Percentiles rank a stretch among this genome's conserved stretches.
Conservation (phyloP, 2,888 invertebrate genomes). For the Fragum sueziense region DNA sequence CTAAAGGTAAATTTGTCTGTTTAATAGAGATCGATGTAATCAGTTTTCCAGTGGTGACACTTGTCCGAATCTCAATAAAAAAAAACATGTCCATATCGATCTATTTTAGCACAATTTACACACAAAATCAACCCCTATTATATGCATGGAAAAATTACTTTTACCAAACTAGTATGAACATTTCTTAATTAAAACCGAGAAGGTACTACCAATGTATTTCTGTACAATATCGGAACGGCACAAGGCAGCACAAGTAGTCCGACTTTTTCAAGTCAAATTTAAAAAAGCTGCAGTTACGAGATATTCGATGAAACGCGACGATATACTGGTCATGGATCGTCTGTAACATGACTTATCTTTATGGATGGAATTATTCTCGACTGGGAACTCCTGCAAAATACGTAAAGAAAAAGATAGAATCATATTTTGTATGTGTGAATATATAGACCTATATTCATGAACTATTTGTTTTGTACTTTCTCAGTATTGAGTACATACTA, state of each 20-base stretch:
- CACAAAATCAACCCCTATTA: not conserved
- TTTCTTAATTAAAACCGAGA: not conserved
- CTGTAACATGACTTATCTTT: not conserved
- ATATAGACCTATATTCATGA: not conserved
- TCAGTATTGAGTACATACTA: not conserved
- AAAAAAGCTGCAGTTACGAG: too few species aligned
- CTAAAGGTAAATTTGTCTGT: too few species aligned
- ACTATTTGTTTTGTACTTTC: not conserved
- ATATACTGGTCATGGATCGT: not conserved
- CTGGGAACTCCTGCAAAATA: not conserved
- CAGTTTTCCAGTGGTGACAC: too few species aligned
- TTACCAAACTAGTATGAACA: not conserved
- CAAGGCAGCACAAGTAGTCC: not conserved
- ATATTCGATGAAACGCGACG: too few species aligned
- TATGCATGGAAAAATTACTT: not conserved
- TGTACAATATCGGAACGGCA: not conserved
- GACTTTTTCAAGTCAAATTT: not conserved
- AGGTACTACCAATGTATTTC: not conserved
- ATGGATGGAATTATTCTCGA: not conserved
- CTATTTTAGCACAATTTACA: not conserved
- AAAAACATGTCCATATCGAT: not conserved
- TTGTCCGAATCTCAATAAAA: too few species aligned
- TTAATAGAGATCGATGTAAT: too few species aligned
- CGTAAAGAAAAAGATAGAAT: not conserved
- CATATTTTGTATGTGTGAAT: not conserved